Evolutionary conservation across 2,797 vertebrate species (phyloP), one percentile per base, ranked within the genome.

Genomic region (Urocyon cinereoargenteus): DNA sequence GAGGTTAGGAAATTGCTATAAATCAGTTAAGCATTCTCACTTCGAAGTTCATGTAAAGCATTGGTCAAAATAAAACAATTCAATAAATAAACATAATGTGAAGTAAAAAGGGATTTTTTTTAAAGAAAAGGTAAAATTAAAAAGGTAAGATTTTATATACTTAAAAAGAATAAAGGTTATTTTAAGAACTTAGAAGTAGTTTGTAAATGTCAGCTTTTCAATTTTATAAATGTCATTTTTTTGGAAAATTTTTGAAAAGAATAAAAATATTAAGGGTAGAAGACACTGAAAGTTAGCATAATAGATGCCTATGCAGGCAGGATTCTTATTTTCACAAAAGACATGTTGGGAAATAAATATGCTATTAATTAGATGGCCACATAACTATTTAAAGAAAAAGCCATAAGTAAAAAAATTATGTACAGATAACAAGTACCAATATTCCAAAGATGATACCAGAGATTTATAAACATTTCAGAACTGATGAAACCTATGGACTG

Each of bases 51-150:
- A 77, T 11, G 72, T 19, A 36, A 85, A 83, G 31, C 49, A 53
- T 24, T 55, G 19, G 16, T 49, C 26, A 93, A 89, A 57, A 93
- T 49, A 83, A 87, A 84, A n/a, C 22, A 92, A 91, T n/a, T 4
- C 16, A 81, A 87, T 18, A 94, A 94, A 73, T 85, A 75, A 95
- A 57, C 3, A 49, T 55, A 85, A 70, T 6, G 66, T 96, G 18
- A 77, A 93, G 82, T 75, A 96, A 91, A 93, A 96, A 59, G 2
- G 83, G 21, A 91, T 45, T 89, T 88, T n/a, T 81, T 66, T 86
- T 73, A 91, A 70, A 45, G 40, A 45, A 84, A 85, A 90, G 45
- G 68, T 72, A 95, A 68, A 84, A 40, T 49, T 75, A 28, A 18
- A 28, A 75, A 75, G 24, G 40, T 49, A 75, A 75, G 40, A 75